Evolutionary conservation across 2,888 invertebrate genomes (phyloP).

Genomic region (Sarcophaga rosellei): DNA sequence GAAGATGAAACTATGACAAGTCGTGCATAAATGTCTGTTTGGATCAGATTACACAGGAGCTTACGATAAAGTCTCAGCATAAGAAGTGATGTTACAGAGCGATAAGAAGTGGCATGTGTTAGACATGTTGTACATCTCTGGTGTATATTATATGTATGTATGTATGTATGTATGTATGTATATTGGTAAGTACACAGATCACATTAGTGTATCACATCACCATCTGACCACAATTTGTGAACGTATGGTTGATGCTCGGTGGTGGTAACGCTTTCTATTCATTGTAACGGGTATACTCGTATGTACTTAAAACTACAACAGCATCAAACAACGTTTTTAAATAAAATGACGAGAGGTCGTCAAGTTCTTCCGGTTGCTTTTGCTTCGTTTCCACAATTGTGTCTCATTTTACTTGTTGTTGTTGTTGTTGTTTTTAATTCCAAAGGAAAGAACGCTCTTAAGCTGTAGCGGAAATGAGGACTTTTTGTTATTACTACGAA

Average conservation of each 20-base stretch:
- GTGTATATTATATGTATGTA: too few species aligned
- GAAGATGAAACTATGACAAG: too few species aligned
- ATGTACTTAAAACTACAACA: not conserved
- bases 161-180: too few species aligned
- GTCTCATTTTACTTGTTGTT: conserved; percentile 31
- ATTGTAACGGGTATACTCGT: conserved; percentile 1
- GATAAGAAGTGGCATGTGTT: too few species aligned
- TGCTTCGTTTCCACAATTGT: conserved; percentile 8
- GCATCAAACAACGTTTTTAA: conserved; percentile 34
- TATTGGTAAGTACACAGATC: too few species aligned
- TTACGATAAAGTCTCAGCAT: too few species aligned
- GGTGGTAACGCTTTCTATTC: not conserved
- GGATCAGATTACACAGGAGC: too few species aligned
- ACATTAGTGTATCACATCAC: conserved; percentile 17
- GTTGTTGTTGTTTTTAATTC: conserved; percentile 41
- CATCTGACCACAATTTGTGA: conserved; percentile 14
- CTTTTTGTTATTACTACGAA: conserved; percentile 71
- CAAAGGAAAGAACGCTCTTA: conserved; percentile 75
- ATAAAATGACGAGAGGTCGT: conserved; percentile 39
- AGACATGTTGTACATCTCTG: too few species aligned
- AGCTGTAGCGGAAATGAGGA: conserved; percentile 77
- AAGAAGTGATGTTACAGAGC: too few species aligned
- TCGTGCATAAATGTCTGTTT: too few species aligned
- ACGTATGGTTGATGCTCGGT: not conserved
- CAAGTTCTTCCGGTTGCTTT: conserved; percentile 59